A percentile compares a stretch with the other conserved stretches of the same genome.
These are phyloP conservation scores for Tichodroma muraria DNA, from an alignment of 2,113 vertebrate species.

Conservation along the genomic window DNA sequence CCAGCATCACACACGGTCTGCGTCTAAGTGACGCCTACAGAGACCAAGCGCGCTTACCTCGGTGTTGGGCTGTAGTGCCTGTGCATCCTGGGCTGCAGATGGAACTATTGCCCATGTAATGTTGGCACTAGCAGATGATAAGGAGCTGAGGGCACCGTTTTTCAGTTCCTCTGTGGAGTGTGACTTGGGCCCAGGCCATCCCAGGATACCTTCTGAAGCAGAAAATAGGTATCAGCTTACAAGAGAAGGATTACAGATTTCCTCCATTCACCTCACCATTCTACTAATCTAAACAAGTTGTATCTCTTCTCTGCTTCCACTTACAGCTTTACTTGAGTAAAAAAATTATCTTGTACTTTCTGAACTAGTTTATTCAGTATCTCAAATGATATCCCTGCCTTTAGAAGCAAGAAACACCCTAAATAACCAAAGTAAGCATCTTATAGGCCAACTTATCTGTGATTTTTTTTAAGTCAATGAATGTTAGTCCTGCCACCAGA, in stretches of 20 bases:
- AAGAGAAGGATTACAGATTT: not conserved
- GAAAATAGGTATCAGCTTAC: slow-evolving; percentile 42
- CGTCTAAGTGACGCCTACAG: not conserved
- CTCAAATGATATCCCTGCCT: not conserved
- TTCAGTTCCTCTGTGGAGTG: slow-evolving; percentile 84
- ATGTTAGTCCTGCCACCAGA: not conserved
- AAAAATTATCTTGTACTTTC: not conserved
- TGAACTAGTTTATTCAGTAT: not conserved
- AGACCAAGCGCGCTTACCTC: slow-evolving; percentile 74
- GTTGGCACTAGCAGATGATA: slow-evolving; percentile 74
- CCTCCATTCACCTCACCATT: not conserved
- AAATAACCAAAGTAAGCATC: not conserved
- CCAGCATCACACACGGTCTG: not conserved
- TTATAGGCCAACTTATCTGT: not conserved
- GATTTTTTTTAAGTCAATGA: not conserved
- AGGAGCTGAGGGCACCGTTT: slow-evolving; percentile 81
- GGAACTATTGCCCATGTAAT: slow-evolving; percentile 77
- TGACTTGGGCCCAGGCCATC: slow-evolving; percentile 89
- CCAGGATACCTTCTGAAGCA: slow-evolving; percentile 83
- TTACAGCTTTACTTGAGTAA: not conserved
- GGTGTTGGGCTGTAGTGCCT: slow-evolving; percentile 57
- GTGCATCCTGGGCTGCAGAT: slow-evolving; percentile 73
- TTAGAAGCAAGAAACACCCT: not conserved
- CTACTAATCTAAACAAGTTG: not conserved
- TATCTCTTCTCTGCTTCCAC: not conserved